phyloP scores from a whole-genome alignment of 2,113 vertebrate genomes.

The Beaufortia kweichowensis region DNA sequence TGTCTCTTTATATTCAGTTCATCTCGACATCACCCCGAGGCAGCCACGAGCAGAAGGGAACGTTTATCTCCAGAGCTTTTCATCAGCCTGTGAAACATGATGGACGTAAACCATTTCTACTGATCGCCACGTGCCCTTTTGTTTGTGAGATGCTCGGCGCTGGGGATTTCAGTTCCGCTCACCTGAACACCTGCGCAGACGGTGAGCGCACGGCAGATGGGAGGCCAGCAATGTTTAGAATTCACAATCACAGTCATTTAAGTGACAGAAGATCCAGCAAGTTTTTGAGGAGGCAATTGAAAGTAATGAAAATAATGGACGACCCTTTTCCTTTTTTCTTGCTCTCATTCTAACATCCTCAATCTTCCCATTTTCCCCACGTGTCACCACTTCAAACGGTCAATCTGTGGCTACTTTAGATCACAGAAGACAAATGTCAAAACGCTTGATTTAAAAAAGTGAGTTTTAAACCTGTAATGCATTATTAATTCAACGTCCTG shows the following conservation, averaged over 20 bases:
- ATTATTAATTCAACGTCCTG: constrained; percentile 57
- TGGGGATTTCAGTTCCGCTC: constrained; percentile 53
- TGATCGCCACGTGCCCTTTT: constrained; percentile 27
- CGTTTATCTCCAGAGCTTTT: constrained; percentile 56
- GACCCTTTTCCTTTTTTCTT: background rate
- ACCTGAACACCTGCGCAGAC: constrained; percentile 45
- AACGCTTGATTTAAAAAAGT: constrained; percentile 47
- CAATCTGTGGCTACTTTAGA: constrained; percentile 41
- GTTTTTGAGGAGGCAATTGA: constrained; percentile 20
- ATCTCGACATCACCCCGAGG: constrained; percentile 58
- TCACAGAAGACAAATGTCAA: constrained; percentile 47
- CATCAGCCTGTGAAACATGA: constrained; percentile 58
- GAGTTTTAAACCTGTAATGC: constrained; percentile 46
- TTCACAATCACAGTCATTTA: constrained; percentile 44
- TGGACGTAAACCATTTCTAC: constrained; percentile 59
- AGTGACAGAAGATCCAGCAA: constrained; percentile 45
- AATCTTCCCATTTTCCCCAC: constrained; percentile 6
- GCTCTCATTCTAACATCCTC: background rate
- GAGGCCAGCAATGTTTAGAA: constrained; percentile 44
- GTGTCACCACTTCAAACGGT: constrained; percentile 52
- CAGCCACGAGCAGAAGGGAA: constrained; percentile 51
- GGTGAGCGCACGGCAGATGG: constrained; percentile 1
- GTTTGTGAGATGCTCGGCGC: constrained; percentile 41
- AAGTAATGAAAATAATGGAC: background rate
- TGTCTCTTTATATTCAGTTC: constrained; percentile 60